Base-by-base conservation (phyloP, 2,113 vertebrate species). In the Leptocoma aspasia region DNA sequence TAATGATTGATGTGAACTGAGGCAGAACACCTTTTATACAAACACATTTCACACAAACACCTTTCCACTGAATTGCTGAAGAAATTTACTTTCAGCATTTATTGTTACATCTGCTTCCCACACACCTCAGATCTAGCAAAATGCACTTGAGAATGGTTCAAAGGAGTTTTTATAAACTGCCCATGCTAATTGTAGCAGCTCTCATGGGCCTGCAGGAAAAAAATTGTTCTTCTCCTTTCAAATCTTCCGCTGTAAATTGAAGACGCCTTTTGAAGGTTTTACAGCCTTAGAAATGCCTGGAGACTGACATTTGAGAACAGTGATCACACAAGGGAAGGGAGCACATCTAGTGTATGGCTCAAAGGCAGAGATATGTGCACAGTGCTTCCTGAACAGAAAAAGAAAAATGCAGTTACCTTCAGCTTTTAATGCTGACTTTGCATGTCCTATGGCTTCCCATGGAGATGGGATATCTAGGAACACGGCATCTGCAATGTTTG, bases 401-500 rank as follows among this genome's bases (percentile, higher is more conserved):
- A 89, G 37, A 2, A 15, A 88, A 70, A 17, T 26, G 42, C n/a
- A 39, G 95, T 83, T 92, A 99, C 99, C 99, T 96, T 98, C 98
- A 33, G 66, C 97, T 97, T 99, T 99, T 92, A 99, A 94, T 1
- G 99, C 99, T 2, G 97, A 88, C 96, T 99, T 99, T 90, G 99
- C 99, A 13, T 99, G 99, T 37, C 92, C 92, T 91, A 99, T 98
- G 2, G 99, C 99, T 97, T 99, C 99, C 99, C 99, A 99, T 0
- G 99, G 99, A 4, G 99, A 99, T 0, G 99, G 99, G 94, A 99
- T 99, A 96, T 99, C 99, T 94, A 99, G 97, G 96, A 99, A 99
- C 56, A 99, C 99, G 0, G 99, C 99, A 6, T 99, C 99, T 0
- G 99, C 99, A 77, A 98, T 88, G 4, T 96, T 98, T 13, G 84